A percentile compares a stretch with the other conserved stretches of the same genome.
Conservation (phyloP, 2,888 invertebrate genomes). For the Platynereis dumerilii region DNA sequence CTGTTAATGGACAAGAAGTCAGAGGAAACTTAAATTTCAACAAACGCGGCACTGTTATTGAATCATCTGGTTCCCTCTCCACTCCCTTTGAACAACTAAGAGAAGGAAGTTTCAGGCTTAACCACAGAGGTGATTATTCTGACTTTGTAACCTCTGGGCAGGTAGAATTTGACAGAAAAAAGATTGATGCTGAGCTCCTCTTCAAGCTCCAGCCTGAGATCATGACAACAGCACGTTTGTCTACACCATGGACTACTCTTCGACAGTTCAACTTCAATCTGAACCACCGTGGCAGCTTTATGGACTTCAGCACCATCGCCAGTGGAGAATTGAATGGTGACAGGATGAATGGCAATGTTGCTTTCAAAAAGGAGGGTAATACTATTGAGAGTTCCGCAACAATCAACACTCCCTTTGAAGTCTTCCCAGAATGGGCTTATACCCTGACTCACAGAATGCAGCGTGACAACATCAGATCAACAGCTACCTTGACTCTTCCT, state of each 20-base stretch:
- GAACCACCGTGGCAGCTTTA: neutral
- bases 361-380: neutral
- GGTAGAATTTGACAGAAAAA: no score
- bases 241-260: neutral
- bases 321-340: neutral
- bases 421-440: neutral
- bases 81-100: conserved; percentile 1
- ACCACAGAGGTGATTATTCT: neutral
- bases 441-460: neutral
- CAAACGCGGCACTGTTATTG: no score
- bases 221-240: no score
- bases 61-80: neutral
- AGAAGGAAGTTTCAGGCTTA: neutral
- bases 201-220: no score
- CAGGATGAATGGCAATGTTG: neutral
- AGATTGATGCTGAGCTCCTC: no score
- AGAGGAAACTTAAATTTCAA: no score
- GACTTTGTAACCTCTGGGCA: neutral
- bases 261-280: neutral
- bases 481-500: neutral
- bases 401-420: neutral
- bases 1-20: neutral
- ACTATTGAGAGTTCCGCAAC: neutral
- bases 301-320: neutral
- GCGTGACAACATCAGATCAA: neutral